Base-by-base conservation (phyloP, 2,797 vertebrate species). In the Coreius guichenoti region DNA sequence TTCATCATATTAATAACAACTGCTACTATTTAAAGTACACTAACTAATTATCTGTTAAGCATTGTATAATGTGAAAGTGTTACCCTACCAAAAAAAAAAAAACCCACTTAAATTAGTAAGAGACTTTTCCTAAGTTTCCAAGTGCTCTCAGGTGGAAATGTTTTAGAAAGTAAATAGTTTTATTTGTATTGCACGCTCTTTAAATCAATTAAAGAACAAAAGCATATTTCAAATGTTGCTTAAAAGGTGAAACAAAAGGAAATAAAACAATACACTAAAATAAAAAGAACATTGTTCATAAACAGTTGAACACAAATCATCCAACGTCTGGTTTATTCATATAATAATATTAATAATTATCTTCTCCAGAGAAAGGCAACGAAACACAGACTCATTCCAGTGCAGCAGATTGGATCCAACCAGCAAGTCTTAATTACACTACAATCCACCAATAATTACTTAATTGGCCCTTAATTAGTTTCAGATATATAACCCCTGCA, bases 361-460 rank as follows among this genome's bases (percentile, higher is more conserved):
- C 89, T 92, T 90, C 86, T 91, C 88, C 90, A 90, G 87, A 90
- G 87, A 91, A 91, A 91, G 90, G 89, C 89, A 90, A 91, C 87
- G 86, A 89, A 91, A 91, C 85, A 89, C 89, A 87, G 87, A 91
- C 89, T 91, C 81, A 91, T 89, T 91, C 91, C 92, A 91, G 92
- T 92, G 90, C 91, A 91, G 91, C 89, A 92, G 89, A 90, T 89
- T 89, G 90, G 91, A 91, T 90, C 91, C 91, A 91, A 90, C 91
- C 91, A 90, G 89, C 89, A 92, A 92, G 83, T 92, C 88, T 88
- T 90, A 91, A 90, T 91, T 91, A 91, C 89, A 92, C 90, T 90
- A 91, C 87, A 91, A 90, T 89, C 87, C 89, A 91, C 89, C 92
- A 89, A 91, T 90, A 91, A 88, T 92, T 78, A 90, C 77, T 90